Percentiles rank a stretch among this genome's conserved stretches.
These are phyloP conservation scores for Xestobium rufovillosum DNA, from an alignment of 2,888 invertebrate species.

Conservation along the genomic window DNA sequence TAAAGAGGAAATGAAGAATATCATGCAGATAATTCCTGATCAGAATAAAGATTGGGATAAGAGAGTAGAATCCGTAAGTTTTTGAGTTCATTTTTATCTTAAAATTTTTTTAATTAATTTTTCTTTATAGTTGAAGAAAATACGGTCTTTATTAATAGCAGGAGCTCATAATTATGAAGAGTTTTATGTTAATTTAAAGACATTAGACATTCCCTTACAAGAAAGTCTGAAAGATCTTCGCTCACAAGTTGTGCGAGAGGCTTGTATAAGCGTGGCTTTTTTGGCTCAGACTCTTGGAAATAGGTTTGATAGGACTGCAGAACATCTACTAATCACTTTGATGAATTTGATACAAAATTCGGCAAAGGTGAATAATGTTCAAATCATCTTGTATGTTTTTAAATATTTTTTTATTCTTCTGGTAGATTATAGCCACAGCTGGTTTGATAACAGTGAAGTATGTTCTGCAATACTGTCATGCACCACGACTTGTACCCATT, in stretches of 20 bases:
- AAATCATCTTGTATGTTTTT: conserved; percentile 4
- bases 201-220: conserved; percentile 73
- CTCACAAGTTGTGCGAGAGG: conserved; percentile 90
- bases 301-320: conserved; percentile 80
- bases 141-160: conserved; percentile 75
- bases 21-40: conserved; percentile 70
- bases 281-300: conserved; percentile 77
- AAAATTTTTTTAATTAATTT: conserved; percentile 19
- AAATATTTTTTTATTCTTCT: conserved; percentile 17
- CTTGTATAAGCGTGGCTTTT: conserved; percentile 90
- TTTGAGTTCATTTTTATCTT: conserved; percentile 7
- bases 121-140: conserved; percentile 67
- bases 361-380: conserved; percentile 70
- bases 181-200: conserved; percentile 69
- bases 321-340: conserved; percentile 72
- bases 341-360: conserved; percentile 91
- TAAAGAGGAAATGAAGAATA: conserved; percentile 69
- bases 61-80: conserved; percentile 77
- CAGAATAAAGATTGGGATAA: conserved; percentile 89
- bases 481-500: conserved; percentile 71
- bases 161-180: conserved; percentile 65
- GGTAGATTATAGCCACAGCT: conserved; percentile 79
- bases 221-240: conserved; percentile 79
- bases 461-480: conserved; percentile 78
- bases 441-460: conserved; percentile 81